These are phyloP conservation scores for Cygnus olor DNA, from an alignment of 2,797 vertebrate species.

Conservation along the genomic window DNA sequence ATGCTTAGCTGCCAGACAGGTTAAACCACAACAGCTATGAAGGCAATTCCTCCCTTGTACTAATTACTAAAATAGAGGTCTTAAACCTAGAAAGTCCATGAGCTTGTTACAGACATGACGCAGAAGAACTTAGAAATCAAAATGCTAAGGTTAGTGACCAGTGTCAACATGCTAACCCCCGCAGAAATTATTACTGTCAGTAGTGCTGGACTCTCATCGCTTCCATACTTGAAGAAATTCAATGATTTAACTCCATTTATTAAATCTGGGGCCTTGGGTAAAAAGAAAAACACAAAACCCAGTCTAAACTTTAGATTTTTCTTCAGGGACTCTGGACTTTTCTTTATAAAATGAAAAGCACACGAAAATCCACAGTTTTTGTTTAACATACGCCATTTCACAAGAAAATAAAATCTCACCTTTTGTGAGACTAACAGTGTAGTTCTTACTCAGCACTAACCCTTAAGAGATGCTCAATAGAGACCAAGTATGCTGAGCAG, in stretches of 20 bases:
- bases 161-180: background rate
- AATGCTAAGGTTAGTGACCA: background rate
- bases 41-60: background rate
- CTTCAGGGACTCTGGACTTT: background rate
- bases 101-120: background rate
- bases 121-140: background rate
- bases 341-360: background rate
- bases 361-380: background rate
- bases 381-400: background rate
- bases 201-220: background rate
- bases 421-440: background rate
- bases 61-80: background rate
- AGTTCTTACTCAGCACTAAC: background rate
- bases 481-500: background rate
- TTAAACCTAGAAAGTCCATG: background rate
- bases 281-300: background rate
- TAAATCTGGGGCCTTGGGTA: fast-evolving
- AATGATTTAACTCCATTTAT: background rate
- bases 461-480: background rate
- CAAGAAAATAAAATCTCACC: background rate
- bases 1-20: no score
- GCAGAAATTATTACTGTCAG: background rate
- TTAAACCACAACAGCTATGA: background rate
- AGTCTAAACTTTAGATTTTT: background rate
- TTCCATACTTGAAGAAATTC: background rate